Percentiles rank a stretch among this genome's conserved stretches.
These are phyloP conservation scores for Takifugu rubripes DNA, from an alignment of 2,797 vertebrate genomes.

Conservation along the genomic window DNA sequence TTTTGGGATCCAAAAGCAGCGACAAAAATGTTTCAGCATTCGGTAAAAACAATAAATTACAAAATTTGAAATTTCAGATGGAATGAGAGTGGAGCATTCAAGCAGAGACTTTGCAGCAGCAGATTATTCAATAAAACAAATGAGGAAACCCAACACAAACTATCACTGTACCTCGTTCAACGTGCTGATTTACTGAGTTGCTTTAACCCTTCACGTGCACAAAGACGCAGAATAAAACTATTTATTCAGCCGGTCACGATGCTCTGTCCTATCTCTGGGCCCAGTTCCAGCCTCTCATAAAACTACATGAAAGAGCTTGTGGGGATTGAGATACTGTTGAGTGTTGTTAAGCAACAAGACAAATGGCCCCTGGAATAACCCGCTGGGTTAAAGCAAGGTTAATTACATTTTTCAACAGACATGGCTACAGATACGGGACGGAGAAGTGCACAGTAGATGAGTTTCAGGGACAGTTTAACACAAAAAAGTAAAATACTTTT, in stretches of 20 bases:
- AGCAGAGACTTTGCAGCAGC: too few relatives aligned
- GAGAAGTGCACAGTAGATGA: slow-evolving; percentile 10
- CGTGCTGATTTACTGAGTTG: too few relatives aligned
- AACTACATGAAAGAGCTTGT: slow-evolving; percentile 5
- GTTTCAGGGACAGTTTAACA: not conserved
- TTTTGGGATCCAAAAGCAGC: too few relatives aligned
- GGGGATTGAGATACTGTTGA: slow-evolving; percentile 18
- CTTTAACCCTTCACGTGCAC: not conserved
- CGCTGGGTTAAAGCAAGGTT: slow-evolving; percentile 68
- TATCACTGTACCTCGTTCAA: too few relatives aligned
- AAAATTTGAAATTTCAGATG: too few relatives aligned
- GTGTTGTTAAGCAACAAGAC: slow-evolving; percentile 32
- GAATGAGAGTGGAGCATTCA: too few relatives aligned
- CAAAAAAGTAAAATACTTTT: not conserved
- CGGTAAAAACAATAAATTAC: too few relatives aligned
- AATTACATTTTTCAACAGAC: slow-evolving; percentile 57
- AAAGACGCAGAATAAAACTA: not conserved
- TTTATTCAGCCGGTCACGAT: not conserved
- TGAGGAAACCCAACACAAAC: too few relatives aligned
- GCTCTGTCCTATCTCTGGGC: not conserved
- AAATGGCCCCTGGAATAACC: slow-evolving; percentile 36
- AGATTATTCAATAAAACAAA: too few relatives aligned
- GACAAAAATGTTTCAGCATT: too few relatives aligned
- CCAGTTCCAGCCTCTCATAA: slow-evolving; percentile 2
- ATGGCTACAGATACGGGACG: slow-evolving; percentile 29